Base-by-base conservation (phyloP, 2,797 vertebrate genomes). In the Gobionotothen gibberifrons region DNA sequence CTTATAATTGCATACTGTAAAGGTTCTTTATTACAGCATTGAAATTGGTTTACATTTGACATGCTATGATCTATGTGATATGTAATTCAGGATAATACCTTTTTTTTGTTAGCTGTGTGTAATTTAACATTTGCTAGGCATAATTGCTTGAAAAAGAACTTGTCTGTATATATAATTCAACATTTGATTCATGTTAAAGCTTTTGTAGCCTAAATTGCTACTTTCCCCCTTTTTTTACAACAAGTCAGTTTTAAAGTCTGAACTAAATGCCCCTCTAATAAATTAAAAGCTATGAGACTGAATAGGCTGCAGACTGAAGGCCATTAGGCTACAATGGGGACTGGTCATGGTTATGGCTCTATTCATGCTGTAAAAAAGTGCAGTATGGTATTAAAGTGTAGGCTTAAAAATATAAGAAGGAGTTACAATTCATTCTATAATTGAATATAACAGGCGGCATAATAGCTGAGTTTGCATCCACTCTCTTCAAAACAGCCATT, bases 401-500 rank as follows among this genome's bases (percentile, higher is more conserved):
- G 39, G 59, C 43, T 40, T 4, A 73, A 22, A 60, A 62, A 53
- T 60, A 60, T 62, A 14, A 17, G 1, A 32, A 67, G 13, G 22
- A 54, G 48, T 72, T 46, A 51, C 44, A 49, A 16, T 43, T 68
- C 9, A 61, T 57, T 52, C 12, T 57, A 16, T 53, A 26, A 71
- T 46, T 43, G 9, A 49, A 11, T 60, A 19, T 48, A 40, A 40
- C 14, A 26, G 46, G 56, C 22, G 68, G 56, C 15, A 43, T 29
- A 29, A 51, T 7, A n/a, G 65, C 51, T 72, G 42, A 40, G 56
- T 73, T 58, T 56, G 29, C 32, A 21, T 55, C n/a, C 16, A 32
- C 32, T 55, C 26, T 40, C 17, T 77, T 72, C 15, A 29, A 72
- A 78, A 57, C 66, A 67, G 5, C 43, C 42, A 66, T 2, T 62